Conservation (phyloP, 1,140 invertebrate species). For the Drosophila triauraria region DNA sequence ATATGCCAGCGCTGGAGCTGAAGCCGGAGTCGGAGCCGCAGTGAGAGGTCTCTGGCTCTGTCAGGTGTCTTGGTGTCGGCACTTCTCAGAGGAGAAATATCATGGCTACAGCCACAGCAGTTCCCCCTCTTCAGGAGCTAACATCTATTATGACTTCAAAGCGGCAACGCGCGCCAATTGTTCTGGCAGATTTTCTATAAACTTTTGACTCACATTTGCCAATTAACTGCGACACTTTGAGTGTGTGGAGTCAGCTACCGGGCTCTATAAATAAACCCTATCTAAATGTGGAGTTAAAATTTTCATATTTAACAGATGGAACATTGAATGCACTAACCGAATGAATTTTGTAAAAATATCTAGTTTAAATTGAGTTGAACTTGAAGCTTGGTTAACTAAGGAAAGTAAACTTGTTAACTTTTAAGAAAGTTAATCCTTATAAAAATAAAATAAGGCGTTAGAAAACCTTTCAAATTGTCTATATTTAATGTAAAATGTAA, state of each 20-base stretch:
- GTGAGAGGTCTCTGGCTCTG: conserved; percentile 53
- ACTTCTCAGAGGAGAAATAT: conserved; percentile 45
- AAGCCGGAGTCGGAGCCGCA: conserved; percentile 17
- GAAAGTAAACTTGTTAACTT: neutral
- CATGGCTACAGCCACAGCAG: neutral
- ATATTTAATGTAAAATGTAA: neutral
- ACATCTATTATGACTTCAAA: conserved; percentile 83
- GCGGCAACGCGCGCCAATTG: conserved; percentile 78
- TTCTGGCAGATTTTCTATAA: conserved; percentile 78
- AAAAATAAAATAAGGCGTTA: neutral
- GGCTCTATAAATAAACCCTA: conserved; percentile 78
- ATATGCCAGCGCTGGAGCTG: conserved; percentile 29
- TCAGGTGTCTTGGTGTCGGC: conserved; percentile 70
- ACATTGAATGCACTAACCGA: conserved; percentile 27
- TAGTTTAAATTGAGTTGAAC: neutral
- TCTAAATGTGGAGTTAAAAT: conserved; percentile 33
- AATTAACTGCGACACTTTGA: conserved; percentile 84
- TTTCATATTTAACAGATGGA: neutral
- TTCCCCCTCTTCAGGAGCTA: conserved; percentile 13
- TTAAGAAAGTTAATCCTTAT: neutral
- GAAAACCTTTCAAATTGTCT: neutral
- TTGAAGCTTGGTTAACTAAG: neutral
- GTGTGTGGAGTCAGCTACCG: conserved; percentile 70
- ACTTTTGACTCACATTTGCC: conserved; percentile 82
- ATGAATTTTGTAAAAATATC: neutral